Base-by-base conservation (phyloP, 2,888 invertebrate species). In the Lasiommata megera region DNA sequence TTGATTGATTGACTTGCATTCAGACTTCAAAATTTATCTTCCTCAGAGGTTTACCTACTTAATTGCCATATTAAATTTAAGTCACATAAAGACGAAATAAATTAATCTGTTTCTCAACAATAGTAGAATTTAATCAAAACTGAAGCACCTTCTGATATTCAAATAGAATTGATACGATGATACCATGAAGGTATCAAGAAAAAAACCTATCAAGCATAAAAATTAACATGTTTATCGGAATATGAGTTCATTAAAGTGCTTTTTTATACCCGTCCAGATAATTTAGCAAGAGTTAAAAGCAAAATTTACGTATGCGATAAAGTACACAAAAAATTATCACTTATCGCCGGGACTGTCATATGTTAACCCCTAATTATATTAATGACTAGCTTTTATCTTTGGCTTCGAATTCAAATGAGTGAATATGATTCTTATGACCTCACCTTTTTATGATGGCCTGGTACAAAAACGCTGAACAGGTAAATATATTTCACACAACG, bases 211-310 rank as follows among this genome's bases (percentile, higher is more conserved):
- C 37, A 28, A 48, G 8, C 44, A 54, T 57, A 57, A 34, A 57
- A 51, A 57, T 57, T 44, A 58, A 57, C 56, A 52, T 54, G 40
- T 54, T 51, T 52, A 58, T 47, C 61, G 40, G 46, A 48, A 60
- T 53, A 52, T 56, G 53, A 50, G 38, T 60, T 48, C 48, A 60
- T 61, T 61, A 61, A 61, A 54, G 51, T 61, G 54, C 46, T 54
- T 61, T 61, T 61, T 41, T 40, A 58, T 56, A 54, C 54, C 58
- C 37, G n/a, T 14, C 28, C 36, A 52, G 61, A 61, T 58, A 58
- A 61, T 61, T 54, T 46, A 46, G 61, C 46, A 52, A 47, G 58
- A 58, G 41, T 54, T 61, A 61, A 61, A 52, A 61, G 58, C 51
- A 48, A 58, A 51, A 58, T 58, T 41, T 54, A 54, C 44, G 51